Percentiles rank a stretch among this genome's conserved stretches.
Conservation (phyloP, 2,797 vertebrate genomes). For the Cottoperca gobio region DNA sequence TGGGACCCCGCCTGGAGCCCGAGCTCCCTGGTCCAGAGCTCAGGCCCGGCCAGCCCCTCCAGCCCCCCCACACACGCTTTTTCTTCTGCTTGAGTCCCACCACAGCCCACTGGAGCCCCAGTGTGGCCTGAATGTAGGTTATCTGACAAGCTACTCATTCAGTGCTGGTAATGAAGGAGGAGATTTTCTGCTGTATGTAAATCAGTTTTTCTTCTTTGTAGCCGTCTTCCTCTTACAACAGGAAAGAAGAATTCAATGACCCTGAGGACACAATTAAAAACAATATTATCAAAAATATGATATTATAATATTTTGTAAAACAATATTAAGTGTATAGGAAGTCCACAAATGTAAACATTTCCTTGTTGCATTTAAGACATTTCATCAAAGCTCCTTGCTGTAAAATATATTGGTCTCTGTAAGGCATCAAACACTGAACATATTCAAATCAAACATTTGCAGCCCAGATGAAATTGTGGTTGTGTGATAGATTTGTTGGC, state of each 20-base stretch:
- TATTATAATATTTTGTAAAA: slow-evolving; percentile 29
- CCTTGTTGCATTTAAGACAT: slow-evolving; percentile 22
- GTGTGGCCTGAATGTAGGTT: slow-evolving; percentile 91
- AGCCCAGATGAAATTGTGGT: slow-evolving; percentile 41
- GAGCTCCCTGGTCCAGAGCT: slow-evolving; percentile 82
- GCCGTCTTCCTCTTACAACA: slow-evolving; percentile 38
- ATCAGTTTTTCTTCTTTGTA: slow-evolving; percentile 20
- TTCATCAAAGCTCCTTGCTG: slow-evolving; percentile 8
- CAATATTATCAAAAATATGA: neutral
- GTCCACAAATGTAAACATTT: slow-evolving; percentile 20
- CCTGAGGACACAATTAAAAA: slow-evolving; percentile 75
- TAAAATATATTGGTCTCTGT: slow-evolving; percentile 10
- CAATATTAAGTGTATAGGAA: slow-evolving; percentile 6
- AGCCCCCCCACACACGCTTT: slow-evolving; percentile 76
- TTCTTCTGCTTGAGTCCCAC: slow-evolving; percentile 85
- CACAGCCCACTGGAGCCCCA: slow-evolving; percentile 89
- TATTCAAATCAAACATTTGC: slow-evolving; percentile 45
- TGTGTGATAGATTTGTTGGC: slow-evolving; percentile 64
- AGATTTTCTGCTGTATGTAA: slow-evolving; percentile 37
- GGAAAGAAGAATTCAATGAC: slow-evolving; percentile 81
- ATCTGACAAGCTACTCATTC: slow-evolving; percentile 92
- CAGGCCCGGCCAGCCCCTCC: slow-evolving; percentile 77
- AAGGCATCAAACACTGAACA: slow-evolving; percentile 17
- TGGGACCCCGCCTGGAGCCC: slow-evolving; percentile 72
- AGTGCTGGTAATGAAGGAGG: slow-evolving; percentile 85